Percentiles rank a stretch among this genome's conserved stretches.
Conservation (phyloP, 64 coral and sea anemone species). For the Montipora foliosa region DNA sequence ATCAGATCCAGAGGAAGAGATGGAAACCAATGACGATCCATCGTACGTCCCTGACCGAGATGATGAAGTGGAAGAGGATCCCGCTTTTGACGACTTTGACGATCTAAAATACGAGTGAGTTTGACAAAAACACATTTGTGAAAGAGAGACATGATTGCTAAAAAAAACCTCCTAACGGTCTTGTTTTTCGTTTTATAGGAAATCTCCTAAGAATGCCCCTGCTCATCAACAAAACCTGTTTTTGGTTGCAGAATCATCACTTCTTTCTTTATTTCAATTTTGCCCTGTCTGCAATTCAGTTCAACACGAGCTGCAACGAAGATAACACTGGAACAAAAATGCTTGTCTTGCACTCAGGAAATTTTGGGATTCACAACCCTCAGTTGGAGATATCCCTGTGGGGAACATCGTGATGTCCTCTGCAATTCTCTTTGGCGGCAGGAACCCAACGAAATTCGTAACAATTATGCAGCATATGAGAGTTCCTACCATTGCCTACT, state of each 20-base stretch:
- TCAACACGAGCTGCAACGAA: not conserved
- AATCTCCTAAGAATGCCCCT: not conserved
- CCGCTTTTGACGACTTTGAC: no score
- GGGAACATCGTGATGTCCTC: conserved; percentile 31
- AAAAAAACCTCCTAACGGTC: not conserved
- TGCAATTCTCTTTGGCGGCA: conserved; percentile 35
- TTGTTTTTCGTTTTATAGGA: not conserved
- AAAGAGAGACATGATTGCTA: no score
- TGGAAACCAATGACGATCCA: no score
- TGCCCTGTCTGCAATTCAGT: conserved; percentile 2
- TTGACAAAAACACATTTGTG: no score
- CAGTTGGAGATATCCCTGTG: conserved; percentile 29
- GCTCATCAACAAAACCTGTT: conserved; percentile 27
- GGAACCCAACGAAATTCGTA: conserved; percentile 34
- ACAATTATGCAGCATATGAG: conserved; percentile 53
- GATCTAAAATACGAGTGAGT: no score
- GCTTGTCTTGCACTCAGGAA: conserved; percentile 9
- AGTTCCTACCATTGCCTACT: conserved; percentile 24
- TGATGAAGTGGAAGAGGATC: no score
- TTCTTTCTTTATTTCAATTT: conserved; percentile 12
- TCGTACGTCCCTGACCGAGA: no score
- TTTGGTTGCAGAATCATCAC: conserved; percentile 31
- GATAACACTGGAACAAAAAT: not conserved
- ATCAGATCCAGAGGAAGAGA: no score
- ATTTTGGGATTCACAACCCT: conserved; percentile 29